phyloP scores from a whole-genome alignment of 64 coral and sea anemone species.

The Dendronephthya gigantea region DNA sequence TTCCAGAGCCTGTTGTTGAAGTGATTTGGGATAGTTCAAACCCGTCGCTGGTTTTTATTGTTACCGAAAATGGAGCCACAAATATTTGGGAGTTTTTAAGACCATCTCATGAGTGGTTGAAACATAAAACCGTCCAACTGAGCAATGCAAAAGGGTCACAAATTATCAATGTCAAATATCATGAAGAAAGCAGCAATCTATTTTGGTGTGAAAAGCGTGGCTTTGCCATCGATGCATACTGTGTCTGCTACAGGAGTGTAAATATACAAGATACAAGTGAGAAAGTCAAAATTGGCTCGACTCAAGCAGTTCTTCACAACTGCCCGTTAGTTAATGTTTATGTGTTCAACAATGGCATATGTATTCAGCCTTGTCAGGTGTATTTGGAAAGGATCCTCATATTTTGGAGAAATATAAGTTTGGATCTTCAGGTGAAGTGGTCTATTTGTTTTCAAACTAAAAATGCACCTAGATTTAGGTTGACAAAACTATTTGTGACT shows the following conservation, averaged over 20 bases:
- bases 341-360: neutral
- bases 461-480: too few species aligned
- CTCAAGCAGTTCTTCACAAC: conserved; percentile 7
- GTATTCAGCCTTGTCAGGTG: neutral
- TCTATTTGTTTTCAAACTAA: too few species aligned
- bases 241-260: neutral
- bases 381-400: neutral
- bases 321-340: neutral
- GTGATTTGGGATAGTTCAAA: neutral
- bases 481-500: too few species aligned
- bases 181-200: neutral
- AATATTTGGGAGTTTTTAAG: neutral
- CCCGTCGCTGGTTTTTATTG: neutral
- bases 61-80: neutral
- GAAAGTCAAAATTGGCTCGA: neutral
- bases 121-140: neutral
- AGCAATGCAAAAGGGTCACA: neutral
- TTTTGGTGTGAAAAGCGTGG: conserved; percentile 3
- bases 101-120: neutral
- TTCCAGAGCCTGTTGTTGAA: neutral
- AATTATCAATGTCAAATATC: neutral
- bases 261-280: neutral
- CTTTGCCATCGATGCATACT: neutral
- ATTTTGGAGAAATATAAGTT: neutral
- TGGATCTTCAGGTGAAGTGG: neutral